Conservation (phyloP, 2,888 invertebrate genomes). For the Rosalia funebris region DNA sequence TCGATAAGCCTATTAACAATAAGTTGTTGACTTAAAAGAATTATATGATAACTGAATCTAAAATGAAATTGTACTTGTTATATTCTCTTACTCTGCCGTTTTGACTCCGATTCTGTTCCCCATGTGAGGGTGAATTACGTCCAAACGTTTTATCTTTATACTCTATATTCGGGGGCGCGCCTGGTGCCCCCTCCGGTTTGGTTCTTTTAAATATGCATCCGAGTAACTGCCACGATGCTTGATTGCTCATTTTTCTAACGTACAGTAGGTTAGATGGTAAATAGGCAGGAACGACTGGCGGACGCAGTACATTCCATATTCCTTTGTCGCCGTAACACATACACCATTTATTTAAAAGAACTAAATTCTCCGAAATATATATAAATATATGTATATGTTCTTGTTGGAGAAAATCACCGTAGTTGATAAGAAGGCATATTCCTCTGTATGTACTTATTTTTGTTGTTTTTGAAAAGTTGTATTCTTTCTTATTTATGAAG, state of each 20-base stretch:
- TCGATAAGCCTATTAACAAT: not conserved
- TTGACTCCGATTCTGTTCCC: not conserved
- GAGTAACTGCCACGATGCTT: conserved; percentile 20
- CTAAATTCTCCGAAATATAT: conserved; percentile 23
- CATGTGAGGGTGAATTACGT: conserved; percentile 25
- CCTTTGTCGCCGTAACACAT: not conserved
- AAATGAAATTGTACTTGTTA: conserved; percentile 20
- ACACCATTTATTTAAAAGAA: conserved; percentile 26
- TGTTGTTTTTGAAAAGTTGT: not conserved
- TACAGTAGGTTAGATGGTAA: not conserved
- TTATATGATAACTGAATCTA: conserved; percentile 11
- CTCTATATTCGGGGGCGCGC: conserved; percentile 12
- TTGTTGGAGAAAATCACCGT: conserved; percentile 14
- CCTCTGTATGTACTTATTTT: conserved; percentile 17
- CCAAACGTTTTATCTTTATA: conserved; percentile 20
- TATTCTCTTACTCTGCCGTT: conserved; percentile 14
- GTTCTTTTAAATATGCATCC: conserved; percentile 29
- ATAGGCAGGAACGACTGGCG: not conserved
- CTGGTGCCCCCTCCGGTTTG: conserved; percentile 23
- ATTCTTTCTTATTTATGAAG: conserved; percentile 13
- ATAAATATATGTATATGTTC: conserved; percentile 8
- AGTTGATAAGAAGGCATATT: conserved; percentile 12
- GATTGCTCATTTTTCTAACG: not conserved
- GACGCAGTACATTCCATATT: conserved; percentile 8
- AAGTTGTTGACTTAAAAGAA: conserved; percentile 15